Evolutionary conservation across 2,113 vertebrate species (phyloP), one percentile per base, ranked within the genome.

Genomic region (Trinectes maculatus): DNA sequence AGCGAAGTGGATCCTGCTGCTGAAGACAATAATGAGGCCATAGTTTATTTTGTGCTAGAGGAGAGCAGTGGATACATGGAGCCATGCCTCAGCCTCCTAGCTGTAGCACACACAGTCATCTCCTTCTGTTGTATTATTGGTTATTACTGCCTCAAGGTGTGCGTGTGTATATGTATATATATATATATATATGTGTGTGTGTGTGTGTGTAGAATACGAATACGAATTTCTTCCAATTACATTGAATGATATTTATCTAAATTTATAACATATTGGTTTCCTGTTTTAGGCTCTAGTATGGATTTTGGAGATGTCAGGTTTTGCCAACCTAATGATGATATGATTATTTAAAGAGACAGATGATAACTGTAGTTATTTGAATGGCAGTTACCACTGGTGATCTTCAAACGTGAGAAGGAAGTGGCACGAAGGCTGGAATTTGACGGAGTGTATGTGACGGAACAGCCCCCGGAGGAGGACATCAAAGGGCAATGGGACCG

Each of bases 401-500:
- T 99, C 89, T 99, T 99, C 87, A 99, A 99, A 80, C 93, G 96
- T 28, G 97, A 99, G 81, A 99, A 99, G 65, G 96, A 99, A 87
- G 94, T 98, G 37, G 96, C 97, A 8, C 93, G 96, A 13, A 95
- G 94, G 86, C 73, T 99, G 83, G 97, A 99, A 87, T 99, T 99
- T 77, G 96, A 96, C 40, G 97, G 96, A 7, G 77, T 97, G 16
- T 99, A 98, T 73, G 96, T 98, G 74, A 98, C 94, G 11, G 92
- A 93, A 68, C 97, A 98, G 57, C 96, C 97, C 10, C 96, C 95
- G 8, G 97, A 98, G 69, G 96, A 99, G 64, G 96, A 99, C 88
- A 96, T 98, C 83, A 98, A 96, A 91, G 96, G 97, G 39, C 97
- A 99, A 52, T 99, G 97, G 97, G 97, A 99, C 85, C 89, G 96